These are phyloP conservation scores for Zoanthus solanderi DNA, from an alignment of 92 coral and sea anemone species.

Conservation along the genomic window DNA sequence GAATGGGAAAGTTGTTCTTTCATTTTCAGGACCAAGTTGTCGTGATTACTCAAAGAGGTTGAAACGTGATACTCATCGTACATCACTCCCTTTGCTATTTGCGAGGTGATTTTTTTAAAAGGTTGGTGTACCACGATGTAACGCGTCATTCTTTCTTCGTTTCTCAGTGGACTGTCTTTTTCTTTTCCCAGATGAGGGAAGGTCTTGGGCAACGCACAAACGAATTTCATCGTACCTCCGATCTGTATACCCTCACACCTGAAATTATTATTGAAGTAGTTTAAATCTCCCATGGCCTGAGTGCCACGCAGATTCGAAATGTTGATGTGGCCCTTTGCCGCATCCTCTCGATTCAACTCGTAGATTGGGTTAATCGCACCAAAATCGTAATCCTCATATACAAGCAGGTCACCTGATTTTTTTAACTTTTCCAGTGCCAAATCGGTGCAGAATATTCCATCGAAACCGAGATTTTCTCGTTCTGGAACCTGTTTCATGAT, in stretches of 20 bases:
- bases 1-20: neutral
- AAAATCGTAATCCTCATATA: neutral
- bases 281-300: neutral
- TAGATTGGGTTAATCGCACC: neutral
- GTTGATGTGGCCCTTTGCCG: neutral
- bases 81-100: neutral
- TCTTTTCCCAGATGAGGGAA: neutral
- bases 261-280: neutral
- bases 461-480: neutral
- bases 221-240: neutral
- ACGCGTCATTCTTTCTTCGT: neutral
- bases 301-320: neutral
- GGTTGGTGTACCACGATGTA: slow-evolving; percentile 1
- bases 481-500: neutral
- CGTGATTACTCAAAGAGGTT: neutral
- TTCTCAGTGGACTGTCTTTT: slow-evolving; percentile 1
- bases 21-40: neutral
- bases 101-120: neutral
- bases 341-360: neutral
- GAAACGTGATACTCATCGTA: neutral
- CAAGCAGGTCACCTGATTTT: neutral
- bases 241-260: neutral
- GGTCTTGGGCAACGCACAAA: neutral
- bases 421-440: neutral
- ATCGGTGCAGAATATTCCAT: neutral